These are phyloP conservation scores for Elachura formosa DNA, from an alignment of 2,113 vertebrate species.

Conservation along the genomic window DNA sequence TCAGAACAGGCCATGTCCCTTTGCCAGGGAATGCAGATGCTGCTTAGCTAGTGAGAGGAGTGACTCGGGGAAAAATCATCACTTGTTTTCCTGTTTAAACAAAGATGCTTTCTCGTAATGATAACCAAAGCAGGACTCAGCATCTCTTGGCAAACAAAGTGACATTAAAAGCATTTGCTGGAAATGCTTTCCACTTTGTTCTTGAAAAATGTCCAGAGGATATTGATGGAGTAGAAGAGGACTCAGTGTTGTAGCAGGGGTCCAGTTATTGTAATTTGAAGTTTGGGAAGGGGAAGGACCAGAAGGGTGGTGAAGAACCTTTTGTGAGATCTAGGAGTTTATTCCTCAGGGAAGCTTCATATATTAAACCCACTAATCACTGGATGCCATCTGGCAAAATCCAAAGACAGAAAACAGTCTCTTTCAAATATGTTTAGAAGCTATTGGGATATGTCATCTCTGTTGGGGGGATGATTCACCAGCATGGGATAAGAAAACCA, in stretches of 20 bases:
- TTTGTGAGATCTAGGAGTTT: background rate
- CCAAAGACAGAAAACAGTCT: background rate
- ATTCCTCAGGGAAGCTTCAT: background rate
- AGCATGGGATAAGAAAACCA: background rate
- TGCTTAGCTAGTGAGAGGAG: background rate
- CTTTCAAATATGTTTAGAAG: slow-evolving; percentile 15
- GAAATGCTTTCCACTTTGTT: slow-evolving; percentile 53
- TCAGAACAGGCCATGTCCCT: background rate
- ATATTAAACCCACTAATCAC: slow-evolving; percentile 49
- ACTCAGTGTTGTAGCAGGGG: background rate
- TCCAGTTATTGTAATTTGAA: slow-evolving; percentile 5
- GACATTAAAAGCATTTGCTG: slow-evolving; percentile 69
- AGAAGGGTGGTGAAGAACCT: background rate
- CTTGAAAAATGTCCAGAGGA: slow-evolving; percentile 30
- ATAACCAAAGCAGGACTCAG: slow-evolving; percentile 21
- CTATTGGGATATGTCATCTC: background rate
- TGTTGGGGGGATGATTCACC: background rate
- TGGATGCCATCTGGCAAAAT: slow-evolving; percentile 5
- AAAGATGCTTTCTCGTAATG: slow-evolving; percentile 31
- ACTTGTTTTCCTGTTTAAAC: slow-evolving; percentile 33
- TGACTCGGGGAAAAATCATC: background rate
- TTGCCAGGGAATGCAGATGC: background rate
- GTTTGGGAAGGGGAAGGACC: background rate
- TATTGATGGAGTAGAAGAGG: background rate
- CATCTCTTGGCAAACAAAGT: slow-evolving; percentile 55